Percentiles rank a stretch among this genome's conserved stretches.
These are phyloP conservation scores for Lagopus leucura DNA, from an alignment of 2,113 vertebrate genomes.

Conservation along the genomic window DNA sequence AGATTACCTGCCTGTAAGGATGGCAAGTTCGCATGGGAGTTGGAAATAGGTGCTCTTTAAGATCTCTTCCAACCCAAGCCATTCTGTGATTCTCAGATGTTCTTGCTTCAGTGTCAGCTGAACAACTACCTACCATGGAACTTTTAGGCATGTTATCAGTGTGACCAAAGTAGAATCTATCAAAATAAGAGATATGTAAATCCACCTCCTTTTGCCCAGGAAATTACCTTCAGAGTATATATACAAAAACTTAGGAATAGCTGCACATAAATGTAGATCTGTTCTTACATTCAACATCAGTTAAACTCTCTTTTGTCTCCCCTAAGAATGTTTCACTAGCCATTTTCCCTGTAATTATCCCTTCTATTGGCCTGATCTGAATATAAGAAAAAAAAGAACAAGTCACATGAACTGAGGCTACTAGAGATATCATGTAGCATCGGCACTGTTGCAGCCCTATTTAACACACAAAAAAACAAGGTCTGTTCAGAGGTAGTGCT, in stretches of 20 bases:
- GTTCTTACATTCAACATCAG: not conserved
- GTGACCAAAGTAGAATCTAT: not conserved
- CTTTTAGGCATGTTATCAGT: not conserved
- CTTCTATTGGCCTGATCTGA: not conserved
- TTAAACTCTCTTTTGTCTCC: not conserved
- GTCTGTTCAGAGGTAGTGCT: not conserved
- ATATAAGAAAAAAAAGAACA: not conserved
- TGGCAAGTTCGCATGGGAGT: not conserved
- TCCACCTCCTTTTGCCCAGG: not conserved
- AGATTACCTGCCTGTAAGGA: not conserved
- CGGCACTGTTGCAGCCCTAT: not conserved
- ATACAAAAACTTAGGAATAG: not conserved
- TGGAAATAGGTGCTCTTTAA: no score
- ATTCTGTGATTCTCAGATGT: not conserved
- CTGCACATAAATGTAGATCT: not conserved
- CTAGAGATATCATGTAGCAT: not conserved
- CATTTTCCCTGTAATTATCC: not conserved
- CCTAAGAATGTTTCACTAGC: not conserved
- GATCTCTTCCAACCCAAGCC: no score
- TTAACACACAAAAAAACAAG: not conserved
- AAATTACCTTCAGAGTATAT: not conserved
- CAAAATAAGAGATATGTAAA: not conserved
- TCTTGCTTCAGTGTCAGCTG: not conserved
- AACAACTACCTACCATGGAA: not conserved
- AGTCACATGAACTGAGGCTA: not conserved